A percentile compares a stretch with the other conserved stretches of the same genome.
Conservation (phyloP, 2,888 invertebrate species). For the Cybosia mesomella region DNA sequence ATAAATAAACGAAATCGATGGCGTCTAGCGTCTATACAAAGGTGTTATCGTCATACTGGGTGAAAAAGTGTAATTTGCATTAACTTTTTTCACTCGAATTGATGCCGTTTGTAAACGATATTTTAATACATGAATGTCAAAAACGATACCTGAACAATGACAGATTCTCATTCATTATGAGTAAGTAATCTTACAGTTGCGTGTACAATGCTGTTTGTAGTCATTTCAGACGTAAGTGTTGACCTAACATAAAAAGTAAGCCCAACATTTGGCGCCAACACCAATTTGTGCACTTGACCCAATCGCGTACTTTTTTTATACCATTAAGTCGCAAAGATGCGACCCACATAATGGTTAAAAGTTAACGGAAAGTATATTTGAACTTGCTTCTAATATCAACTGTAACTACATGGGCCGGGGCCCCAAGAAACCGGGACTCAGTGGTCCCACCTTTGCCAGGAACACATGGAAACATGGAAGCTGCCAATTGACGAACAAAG, state of each 20-base stretch:
- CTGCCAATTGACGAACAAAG: too few relatives aligned
- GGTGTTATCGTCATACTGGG: too few relatives aligned
- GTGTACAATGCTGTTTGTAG: constrained; percentile 3
- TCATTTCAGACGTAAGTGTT: not conserved
- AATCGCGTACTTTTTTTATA: not conserved
- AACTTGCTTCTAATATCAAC: too few relatives aligned
- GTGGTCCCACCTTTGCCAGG: too few relatives aligned
- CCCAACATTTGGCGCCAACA: not conserved
- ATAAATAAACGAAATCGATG: too few relatives aligned
- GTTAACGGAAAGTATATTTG: too few relatives aligned
- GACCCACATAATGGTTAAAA: too few relatives aligned
- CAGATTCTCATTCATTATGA: constrained; percentile 7
- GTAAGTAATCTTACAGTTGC: constrained; percentile 4
- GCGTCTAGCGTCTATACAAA: too few relatives aligned
- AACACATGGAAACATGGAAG: too few relatives aligned
- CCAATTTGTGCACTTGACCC: not conserved
- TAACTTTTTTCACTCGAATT: not conserved
- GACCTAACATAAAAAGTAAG: not conserved
- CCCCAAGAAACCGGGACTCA: too few relatives aligned
- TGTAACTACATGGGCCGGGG: too few relatives aligned
- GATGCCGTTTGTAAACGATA: not conserved
- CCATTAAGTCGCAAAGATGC: not conserved
- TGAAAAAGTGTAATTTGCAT: too few relatives aligned
- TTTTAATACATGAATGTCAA: not conserved
- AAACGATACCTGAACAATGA: constrained; percentile 8